These are phyloP conservation scores for Polymixis flavicincta DNA, from an alignment of 2,888 invertebrate genomes.

Conservation along the genomic window DNA sequence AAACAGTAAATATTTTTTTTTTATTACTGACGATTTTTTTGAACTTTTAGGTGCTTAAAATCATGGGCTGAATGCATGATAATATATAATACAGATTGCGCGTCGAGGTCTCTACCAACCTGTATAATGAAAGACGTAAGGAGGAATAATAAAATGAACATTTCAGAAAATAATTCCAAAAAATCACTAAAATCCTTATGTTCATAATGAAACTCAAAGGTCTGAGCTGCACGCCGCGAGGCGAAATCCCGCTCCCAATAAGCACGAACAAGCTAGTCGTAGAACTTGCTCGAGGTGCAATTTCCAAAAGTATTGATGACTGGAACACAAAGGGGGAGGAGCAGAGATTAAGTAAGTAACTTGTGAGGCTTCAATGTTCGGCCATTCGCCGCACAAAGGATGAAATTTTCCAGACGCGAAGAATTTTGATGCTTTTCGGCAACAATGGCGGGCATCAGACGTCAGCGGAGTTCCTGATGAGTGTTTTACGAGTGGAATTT, in stretches of 20 bases:
- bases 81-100: too few species aligned
- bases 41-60: too few species aligned
- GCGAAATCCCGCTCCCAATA: conserved; percentile 56
- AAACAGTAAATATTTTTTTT: too few species aligned
- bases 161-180: not conserved
- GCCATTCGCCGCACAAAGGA: conserved; percentile 79
- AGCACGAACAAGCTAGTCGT: conserved; percentile 68
- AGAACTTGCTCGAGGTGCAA: conserved; percentile 75
- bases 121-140: not conserved
- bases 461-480: conserved; percentile 76
- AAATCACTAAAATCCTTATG: conserved; percentile 15
- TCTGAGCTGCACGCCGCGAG: conserved; percentile 23
- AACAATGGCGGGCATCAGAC: conserved; percentile 78
- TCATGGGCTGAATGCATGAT: too few species aligned
- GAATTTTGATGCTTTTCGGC: conserved; percentile 81
- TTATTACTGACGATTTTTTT: too few species aligned
- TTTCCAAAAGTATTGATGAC: conserved; percentile 85
- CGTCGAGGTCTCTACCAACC: too few species aligned
- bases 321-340: conserved; percentile 80
- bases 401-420: conserved; percentile 83
- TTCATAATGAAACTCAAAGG: conserved; percentile 33
- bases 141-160: not conserved
- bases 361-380: conserved; percentile 82
- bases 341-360: conserved; percentile 85
- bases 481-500: conserved; percentile 80